phyloP scores from a whole-genome alignment of 2,888 invertebrate species.

The Hydraecia micacea region DNA sequence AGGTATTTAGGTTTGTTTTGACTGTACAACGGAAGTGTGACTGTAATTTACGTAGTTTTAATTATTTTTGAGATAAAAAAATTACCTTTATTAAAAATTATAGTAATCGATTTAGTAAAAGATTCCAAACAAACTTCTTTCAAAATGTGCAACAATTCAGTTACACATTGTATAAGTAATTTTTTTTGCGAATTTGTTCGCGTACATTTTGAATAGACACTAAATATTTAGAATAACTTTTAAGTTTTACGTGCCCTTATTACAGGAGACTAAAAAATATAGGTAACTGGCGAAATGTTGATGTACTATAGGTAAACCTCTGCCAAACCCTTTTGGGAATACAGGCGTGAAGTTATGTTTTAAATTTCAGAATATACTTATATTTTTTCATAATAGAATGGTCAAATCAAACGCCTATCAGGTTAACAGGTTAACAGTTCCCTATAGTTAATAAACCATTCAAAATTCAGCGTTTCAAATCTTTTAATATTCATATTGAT shows the following conservation, averaged over 20 bases:
- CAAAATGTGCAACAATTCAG: too few relatives aligned
- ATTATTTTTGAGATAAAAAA: too few relatives aligned
- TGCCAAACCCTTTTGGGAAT: not conserved
- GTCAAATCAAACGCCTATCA: not conserved
- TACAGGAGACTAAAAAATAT: not conserved
- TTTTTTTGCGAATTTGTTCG: not conserved
- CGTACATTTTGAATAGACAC: not conserved
- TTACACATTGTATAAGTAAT: not conserved
- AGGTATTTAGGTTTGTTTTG: too few relatives aligned
- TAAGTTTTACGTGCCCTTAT: not conserved
- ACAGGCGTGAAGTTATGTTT: not conserved
- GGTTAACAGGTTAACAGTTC: not conserved
- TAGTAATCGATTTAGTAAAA: too few relatives aligned
- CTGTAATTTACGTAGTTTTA: too few relatives aligned
- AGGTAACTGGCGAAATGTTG: not conserved
- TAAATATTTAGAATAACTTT: not conserved
- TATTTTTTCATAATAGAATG: not conserved
- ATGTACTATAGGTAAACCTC: not conserved
- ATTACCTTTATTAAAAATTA: too few relatives aligned
- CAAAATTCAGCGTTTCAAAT: not conserved
- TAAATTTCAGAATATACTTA: not conserved
- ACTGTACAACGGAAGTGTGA: too few relatives aligned
- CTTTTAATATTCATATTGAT: constrained; percentile 41
- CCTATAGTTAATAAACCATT: not conserved
- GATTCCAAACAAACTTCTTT: too few relatives aligned